These are phyloP conservation scores for Odontamblyopus rebecca DNA, from an alignment of 2,797 vertebrate species.

Conservation along the genomic window DNA sequence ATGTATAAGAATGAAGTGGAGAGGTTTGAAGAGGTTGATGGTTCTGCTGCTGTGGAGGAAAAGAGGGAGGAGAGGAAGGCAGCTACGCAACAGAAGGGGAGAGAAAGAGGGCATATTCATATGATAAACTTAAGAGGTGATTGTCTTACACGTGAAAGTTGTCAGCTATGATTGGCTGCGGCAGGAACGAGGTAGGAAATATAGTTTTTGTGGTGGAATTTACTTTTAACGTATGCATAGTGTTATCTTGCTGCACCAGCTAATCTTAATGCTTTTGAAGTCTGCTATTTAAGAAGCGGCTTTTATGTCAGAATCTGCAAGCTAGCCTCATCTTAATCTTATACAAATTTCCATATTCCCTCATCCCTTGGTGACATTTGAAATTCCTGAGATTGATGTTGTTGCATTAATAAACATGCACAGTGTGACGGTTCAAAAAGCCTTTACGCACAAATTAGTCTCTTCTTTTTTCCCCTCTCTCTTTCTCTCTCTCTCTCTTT, in stretches of 20 bases:
- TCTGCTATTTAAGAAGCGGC: slow-evolving; percentile 1
- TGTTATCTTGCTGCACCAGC: slow-evolving; percentile 7
- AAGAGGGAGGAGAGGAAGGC: neutral
- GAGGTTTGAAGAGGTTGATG: too few species aligned
- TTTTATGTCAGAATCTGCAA: slow-evolving; percentile 14
- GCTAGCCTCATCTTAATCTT: slow-evolving; percentile 4
- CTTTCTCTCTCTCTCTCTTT: neutral
- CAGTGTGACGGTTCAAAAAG: neutral
- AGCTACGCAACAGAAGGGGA: neutral
- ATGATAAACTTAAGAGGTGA: neutral
- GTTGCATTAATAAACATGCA: neutral
- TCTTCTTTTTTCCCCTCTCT: neutral
- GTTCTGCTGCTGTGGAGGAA: too few species aligned
- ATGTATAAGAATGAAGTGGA: too few species aligned
- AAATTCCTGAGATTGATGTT: neutral
- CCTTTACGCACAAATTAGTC: slow-evolving; percentile 1
- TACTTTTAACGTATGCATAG: neutral
- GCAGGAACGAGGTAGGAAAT: neutral
- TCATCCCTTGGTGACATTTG: neutral
- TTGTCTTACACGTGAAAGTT: neutral
- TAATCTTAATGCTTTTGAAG: slow-evolving; percentile 10
- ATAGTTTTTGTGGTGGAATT: neutral
- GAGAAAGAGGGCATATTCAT: neutral
- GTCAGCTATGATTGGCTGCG: neutral
- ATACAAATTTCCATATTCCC: slow-evolving; percentile 2